Conservation (phyloP, 1,140 invertebrate genomes). For the Drosophila grimshawi region DNA sequence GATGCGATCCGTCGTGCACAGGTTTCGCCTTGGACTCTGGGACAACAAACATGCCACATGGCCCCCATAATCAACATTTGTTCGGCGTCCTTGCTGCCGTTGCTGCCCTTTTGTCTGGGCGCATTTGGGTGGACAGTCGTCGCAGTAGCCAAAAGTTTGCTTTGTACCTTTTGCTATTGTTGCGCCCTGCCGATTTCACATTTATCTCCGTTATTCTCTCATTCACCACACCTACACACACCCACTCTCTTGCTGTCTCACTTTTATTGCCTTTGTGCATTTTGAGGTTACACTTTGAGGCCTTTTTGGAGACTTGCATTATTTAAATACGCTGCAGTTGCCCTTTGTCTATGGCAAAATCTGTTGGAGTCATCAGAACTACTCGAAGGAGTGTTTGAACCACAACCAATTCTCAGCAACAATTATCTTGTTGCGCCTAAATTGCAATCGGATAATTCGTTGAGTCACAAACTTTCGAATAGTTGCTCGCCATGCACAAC, state of each 20-base stretch:
- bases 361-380: conserved; percentile 11
- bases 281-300: conserved; percentile 43
- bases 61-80: conserved; percentile 37
- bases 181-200: conserved; percentile 53
- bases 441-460: conserved; percentile 80
- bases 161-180: conserved; percentile 67
- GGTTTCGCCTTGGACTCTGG: conserved; percentile 8
- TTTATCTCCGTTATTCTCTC: conserved; percentile 12
- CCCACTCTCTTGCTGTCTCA: neutral
- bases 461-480: conserved; percentile 65
- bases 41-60: conserved; percentile 49
- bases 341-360: conserved; percentile 18
- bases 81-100: conserved; percentile 28
- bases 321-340: conserved; percentile 63
- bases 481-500: conserved; percentile 1
- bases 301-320: conserved; percentile 47
- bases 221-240: neutral
- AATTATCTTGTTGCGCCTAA: conserved; percentile 66
- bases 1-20: neutral
- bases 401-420: conserved; percentile 51
- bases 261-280: conserved; percentile 10
- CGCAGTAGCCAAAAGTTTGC: conserved; percentile 66
- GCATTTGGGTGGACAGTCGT: conserved; percentile 77
- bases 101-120: conserved; percentile 62
- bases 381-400: conserved; percentile 20